phyloP scores from a whole-genome alignment of 2,797 vertebrate species.

The Astyanax mexicanus region DNA sequence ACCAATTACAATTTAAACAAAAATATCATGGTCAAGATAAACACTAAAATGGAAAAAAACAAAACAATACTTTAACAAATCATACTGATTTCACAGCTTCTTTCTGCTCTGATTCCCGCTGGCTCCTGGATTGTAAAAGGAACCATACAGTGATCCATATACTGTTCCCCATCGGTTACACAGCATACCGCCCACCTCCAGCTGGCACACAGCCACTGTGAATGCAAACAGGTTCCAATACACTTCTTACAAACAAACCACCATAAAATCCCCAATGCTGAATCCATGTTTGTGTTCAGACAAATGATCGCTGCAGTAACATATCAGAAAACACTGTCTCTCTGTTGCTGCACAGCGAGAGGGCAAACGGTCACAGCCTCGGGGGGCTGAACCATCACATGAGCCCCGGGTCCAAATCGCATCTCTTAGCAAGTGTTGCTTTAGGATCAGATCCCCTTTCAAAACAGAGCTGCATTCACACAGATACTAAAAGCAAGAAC shows the following conservation, averaged over 20 bases:
- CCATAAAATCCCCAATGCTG: background rate
- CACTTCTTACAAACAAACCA: background rate
- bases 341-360: background rate
- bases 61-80: too few species aligned
- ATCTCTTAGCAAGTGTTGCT: background rate
- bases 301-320: background rate
- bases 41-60: too few species aligned
- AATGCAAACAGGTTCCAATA: background rate
- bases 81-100: too few species aligned
- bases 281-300: conserved; percentile 1
- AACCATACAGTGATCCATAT: background rate
- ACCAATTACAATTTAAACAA: too few species aligned
- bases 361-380: background rate
- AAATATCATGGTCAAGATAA: too few species aligned
- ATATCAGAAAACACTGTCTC: background rate
- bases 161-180: background rate
- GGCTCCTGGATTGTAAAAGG: background rate
- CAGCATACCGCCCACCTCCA: background rate
- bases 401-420: background rate
- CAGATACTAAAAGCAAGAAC: background rate
- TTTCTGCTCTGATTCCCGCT: background rate
- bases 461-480: background rate
- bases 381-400: background rate
- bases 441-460: conserved; percentile 22
- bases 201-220: background rate